A percentile compares a stretch with the other conserved stretches of the same genome.
These are phyloP conservation scores for Pelecanoides urinatrix DNA, from an alignment of 2,113 vertebrate genomes.

Conservation along the genomic window DNA sequence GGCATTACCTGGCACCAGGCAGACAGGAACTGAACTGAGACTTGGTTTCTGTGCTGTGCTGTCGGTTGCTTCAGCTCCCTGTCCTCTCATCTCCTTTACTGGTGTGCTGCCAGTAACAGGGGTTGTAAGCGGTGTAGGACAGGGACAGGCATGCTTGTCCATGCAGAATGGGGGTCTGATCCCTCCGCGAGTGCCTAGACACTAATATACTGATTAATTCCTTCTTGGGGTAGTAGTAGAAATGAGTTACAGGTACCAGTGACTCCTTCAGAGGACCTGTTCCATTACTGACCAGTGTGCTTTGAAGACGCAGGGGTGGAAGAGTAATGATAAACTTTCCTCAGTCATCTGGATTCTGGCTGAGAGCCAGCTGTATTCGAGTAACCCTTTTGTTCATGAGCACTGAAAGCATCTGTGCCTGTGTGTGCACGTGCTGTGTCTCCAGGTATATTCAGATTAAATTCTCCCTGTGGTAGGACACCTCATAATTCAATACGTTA, in stretches of 20 bases:
- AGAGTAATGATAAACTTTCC: neutral
- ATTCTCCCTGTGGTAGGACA: neutral
- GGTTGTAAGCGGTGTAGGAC: neutral
- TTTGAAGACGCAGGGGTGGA: neutral
- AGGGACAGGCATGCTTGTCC: neutral
- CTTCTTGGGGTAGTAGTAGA: neutral
- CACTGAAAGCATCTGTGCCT: neutral
- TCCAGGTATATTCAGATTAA: neutral
- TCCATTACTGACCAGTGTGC: neutral
- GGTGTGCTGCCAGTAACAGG: neutral
- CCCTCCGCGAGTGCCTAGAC: neutral
- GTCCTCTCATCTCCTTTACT: neutral
- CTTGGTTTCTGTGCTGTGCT: neutral
- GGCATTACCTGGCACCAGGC: neutral
- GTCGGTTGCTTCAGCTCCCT: neutral
- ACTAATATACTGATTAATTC: neutral
- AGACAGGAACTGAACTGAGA: neutral
- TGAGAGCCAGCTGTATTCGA: neutral
- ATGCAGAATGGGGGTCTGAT: neutral
- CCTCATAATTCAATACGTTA: neutral
- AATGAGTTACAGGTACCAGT: neutral
- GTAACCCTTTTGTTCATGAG: neutral
- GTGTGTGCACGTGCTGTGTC: neutral
- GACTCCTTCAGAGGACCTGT: neutral
- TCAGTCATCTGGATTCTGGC: neutral